Evolutionary conservation across 2,888 invertebrate genomes (phyloP), one percentile per base, ranked within the genome.

Genomic region (Drosophila koepferae): DNA sequence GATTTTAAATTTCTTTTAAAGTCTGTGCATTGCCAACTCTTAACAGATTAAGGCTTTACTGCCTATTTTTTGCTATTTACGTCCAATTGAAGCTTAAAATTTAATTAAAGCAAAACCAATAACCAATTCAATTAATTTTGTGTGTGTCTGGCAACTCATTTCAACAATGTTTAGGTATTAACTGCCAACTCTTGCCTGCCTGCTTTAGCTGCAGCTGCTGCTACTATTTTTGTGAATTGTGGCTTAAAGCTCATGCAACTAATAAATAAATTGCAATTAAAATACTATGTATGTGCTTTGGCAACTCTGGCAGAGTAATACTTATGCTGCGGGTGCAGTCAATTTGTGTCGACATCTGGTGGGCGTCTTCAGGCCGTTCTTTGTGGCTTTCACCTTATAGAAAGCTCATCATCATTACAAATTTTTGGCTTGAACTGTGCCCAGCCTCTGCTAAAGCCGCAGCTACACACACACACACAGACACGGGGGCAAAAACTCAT

Each of bases 401-500:
- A 80, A 78, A 81, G 81, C 79, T 79, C 79, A 79, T 79, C 79
- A 79, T 82, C 77, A 82, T 76, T 76, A 82, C 80, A 80, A 76
- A 80, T 78, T 68, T 68, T 49, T 51, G 44, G 56, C 64, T 77
- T 63, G 64, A 78, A 72, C 80, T 74, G 56, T 61, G 78, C 67
- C 79, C 64, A 48, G 63, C 55, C 69, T 68, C 60, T 16, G 46
- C 16, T 16, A 23, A 8, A 46, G 23, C 12, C 20, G 31, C 31
- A 62, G 31, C 18, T 4, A 41, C 18, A 43, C 6, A 28, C 31
- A 55, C 3, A 43, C 4, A 43, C 31, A 56, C 8, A 40, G 5
- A 40, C 2, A 40, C 5, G 40, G 9, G n/a, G 4, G 3, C 12
- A 48, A 1, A 18, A 2, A 43, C 20, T 34, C 16, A 63, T 70